phyloP scores from a whole-genome alignment of 2,113 vertebrate genomes.

The Caranx melampygus region DNA sequence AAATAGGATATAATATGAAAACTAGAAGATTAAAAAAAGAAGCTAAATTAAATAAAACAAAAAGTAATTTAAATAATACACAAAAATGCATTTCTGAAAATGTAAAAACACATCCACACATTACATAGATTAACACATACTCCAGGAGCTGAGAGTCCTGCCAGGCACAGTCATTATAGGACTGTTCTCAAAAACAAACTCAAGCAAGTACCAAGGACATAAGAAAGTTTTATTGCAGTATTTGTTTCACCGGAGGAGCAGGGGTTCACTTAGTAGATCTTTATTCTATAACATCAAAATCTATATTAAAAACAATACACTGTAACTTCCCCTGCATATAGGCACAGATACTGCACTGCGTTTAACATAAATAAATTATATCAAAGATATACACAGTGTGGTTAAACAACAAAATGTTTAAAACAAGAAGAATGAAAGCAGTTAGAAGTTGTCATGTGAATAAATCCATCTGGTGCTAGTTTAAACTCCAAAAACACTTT shows the following conservation, averaged over 20 bases:
- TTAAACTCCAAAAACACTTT: conserved; percentile 99
- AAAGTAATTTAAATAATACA: too few species aligned
- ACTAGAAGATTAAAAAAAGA: neutral
- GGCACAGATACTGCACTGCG: conserved; percentile 97
- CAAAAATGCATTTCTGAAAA: too few species aligned
- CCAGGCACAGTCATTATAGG: neutral
- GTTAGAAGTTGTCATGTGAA: conserved; percentile 87
- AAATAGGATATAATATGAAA: too few species aligned
- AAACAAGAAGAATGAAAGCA: conserved; percentile 80
- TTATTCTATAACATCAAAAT: conserved; percentile 98
- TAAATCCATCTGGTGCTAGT: conserved; percentile 94
- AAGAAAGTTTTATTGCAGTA: conserved; percentile 99
- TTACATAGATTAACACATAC: neutral
- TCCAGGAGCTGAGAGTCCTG: neutral
- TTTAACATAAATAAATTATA: conserved; percentile 93
- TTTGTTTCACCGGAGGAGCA: conserved; percentile 92
- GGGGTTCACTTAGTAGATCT: conserved; percentile 89
- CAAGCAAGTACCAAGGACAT: conserved; percentile 95
- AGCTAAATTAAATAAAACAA: neutral
- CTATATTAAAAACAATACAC: conserved; percentile 92
- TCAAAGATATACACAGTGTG: conserved; percentile 89
- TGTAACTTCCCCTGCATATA: conserved; percentile 90
- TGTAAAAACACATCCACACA: too few species aligned
- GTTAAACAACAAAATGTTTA: conserved; percentile 77
- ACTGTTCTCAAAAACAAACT: conserved; percentile 14